Evolutionary conservation across 2,113 vertebrate species (phyloP).

Genomic region (Pygoscelis adeliae): DNA sequence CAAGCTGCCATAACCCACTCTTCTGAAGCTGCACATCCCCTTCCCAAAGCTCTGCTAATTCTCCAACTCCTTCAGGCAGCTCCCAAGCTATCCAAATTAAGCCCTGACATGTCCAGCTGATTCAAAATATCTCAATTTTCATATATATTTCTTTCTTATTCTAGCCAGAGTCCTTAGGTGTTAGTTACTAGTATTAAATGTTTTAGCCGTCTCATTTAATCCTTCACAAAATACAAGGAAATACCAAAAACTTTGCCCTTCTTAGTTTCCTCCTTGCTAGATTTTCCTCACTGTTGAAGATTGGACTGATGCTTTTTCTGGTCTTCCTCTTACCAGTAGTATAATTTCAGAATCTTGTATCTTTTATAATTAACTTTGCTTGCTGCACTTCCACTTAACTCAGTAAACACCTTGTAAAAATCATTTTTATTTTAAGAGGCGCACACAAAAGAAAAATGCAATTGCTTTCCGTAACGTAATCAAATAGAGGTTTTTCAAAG

Average conservation of each 20-base stretch:
- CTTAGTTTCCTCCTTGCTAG: neutral
- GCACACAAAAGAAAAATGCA: constrained; percentile 15
- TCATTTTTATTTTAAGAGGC: constrained; percentile 42
- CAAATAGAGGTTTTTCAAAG: constrained; percentile 42
- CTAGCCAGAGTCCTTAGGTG: neutral
- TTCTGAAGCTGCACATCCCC: neutral
- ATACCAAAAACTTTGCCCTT: neutral
- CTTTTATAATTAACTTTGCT: constrained; percentile 9
- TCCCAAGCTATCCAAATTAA: neutral
- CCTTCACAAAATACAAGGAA: neutral
- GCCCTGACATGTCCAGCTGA: neutral
- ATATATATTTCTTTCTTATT: neutral
- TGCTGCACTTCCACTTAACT: neutral
- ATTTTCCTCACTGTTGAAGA: neutral
- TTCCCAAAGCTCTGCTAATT: neutral
- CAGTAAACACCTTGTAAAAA: constrained; percentile 32
- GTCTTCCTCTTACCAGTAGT: neutral
- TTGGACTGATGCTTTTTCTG: neutral
- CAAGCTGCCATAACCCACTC: neutral
- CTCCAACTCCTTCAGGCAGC: neutral
- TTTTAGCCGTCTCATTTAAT: neutral
- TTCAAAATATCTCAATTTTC: neutral
- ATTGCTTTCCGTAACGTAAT: constrained; percentile 4
- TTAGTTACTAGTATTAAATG: neutral
- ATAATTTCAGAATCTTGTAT: neutral